Conservation (phyloP, 2,797 vertebrate genomes). For the Coregonus sp. region DNA sequence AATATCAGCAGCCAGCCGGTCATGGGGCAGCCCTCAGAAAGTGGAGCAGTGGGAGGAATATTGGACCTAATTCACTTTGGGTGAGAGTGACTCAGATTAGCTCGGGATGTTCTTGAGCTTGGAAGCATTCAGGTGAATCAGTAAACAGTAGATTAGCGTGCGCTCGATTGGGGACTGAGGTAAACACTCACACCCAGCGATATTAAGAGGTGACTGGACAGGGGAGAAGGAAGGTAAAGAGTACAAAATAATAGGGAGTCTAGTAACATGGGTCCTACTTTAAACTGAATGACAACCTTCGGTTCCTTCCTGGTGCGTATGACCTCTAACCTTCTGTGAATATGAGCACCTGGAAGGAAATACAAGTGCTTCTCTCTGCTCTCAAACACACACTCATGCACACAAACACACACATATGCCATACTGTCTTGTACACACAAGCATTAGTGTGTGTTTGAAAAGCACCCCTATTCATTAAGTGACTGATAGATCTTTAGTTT, state of each 20-base stretch:
- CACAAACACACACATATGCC: neutral
- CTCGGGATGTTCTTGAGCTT: constrained; percentile 19
- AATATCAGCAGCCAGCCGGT: constrained; percentile 26
- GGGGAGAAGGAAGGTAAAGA: neutral
- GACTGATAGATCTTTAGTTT: neutral
- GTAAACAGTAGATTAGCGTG: constrained; percentile 29
- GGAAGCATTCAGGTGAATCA: constrained; percentile 13
- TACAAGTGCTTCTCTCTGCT: neutral
- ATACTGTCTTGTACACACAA: neutral
- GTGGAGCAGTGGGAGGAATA: constrained; percentile 11
- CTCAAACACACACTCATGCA: neutral
- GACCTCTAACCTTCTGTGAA: too few relatives aligned
- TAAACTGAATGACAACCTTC: too few relatives aligned
- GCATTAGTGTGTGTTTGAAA: neutral
- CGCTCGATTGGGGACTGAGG: neutral
- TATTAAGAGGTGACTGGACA: neutral
- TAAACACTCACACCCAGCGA: too few relatives aligned
- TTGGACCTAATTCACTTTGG: constrained; percentile 46
- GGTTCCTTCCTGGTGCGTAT: too few relatives aligned
- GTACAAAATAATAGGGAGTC: too few relatives aligned
- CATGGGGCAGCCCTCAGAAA: constrained; percentile 41
- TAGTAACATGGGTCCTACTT: too few relatives aligned
- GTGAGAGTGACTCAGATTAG: constrained; percentile 46
- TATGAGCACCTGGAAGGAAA: too few relatives aligned
- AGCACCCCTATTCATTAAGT: neutral